Conservation (phyloP, 2,888 invertebrate genomes). For the Caenorhabditis becei region DNA sequence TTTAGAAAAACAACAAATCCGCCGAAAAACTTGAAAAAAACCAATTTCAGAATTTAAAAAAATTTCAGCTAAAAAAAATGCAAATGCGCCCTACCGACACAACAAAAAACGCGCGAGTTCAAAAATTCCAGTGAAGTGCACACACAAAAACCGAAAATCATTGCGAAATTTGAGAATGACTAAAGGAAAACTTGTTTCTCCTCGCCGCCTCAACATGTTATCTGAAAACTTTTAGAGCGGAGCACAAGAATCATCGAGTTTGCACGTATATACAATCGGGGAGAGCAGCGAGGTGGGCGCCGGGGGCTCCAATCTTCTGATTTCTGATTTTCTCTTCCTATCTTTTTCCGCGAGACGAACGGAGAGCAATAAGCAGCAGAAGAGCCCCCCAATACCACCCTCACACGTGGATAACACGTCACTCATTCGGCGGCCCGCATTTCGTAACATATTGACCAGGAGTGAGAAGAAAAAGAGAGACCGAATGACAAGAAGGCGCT, state of each 20-base stretch:
- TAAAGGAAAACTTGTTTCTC: no score
- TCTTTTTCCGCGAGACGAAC: not conserved
- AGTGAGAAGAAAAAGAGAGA: constrained; percentile 1
- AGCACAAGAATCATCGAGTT: not conserved
- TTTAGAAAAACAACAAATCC: not conserved
- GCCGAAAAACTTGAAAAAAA: not conserved
- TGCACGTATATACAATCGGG: not conserved
- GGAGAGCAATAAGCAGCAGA: not conserved
- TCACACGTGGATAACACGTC: constrained; percentile 5
- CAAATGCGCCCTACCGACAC: constrained; percentile 1
- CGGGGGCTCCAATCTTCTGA: not conserved
- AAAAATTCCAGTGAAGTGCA: no score
- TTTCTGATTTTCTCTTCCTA: constrained; percentile 7
- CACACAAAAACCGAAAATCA: no score
- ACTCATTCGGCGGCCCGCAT: not conserved
- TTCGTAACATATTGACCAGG: constrained; percentile 9
- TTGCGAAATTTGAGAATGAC: no score
- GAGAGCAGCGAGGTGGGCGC: not conserved
- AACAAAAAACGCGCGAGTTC: not conserved
- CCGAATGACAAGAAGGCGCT: no score
- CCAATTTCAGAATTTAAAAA: not conserved
- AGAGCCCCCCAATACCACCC: not conserved
- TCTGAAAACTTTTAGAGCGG: not conserved
- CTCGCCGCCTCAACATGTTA: no score
- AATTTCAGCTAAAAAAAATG: no score